These are phyloP conservation scores for Scaptomyza polygonia DNA, from an alignment of 2,888 invertebrate genomes.

Conservation along the genomic window DNA sequence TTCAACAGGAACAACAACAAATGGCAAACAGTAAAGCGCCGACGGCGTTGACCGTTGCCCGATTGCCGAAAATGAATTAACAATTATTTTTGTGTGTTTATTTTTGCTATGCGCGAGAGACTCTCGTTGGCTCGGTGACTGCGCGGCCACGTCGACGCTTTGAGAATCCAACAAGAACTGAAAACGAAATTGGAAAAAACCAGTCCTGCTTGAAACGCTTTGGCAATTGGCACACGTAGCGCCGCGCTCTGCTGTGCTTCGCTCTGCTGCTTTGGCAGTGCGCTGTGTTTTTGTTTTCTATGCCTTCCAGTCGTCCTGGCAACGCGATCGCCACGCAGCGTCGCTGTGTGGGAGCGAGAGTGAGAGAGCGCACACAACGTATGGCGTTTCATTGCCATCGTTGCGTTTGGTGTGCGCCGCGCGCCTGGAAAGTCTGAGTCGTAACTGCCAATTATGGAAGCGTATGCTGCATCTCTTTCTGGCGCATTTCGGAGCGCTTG, in stretches of 20 bases:
- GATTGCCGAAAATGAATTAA: constrained; percentile 44
- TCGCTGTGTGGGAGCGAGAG: constrained; percentile 21
- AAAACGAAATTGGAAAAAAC: constrained; percentile 84
- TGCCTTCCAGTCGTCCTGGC: constrained; percentile 80
- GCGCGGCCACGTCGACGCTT: constrained; percentile 81
- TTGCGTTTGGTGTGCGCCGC: constrained; percentile 32
- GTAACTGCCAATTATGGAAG: constrained; percentile 65
- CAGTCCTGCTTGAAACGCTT: constrained; percentile 81
- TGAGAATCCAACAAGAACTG: constrained; percentile 85
- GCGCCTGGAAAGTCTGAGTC: constrained; percentile 55
- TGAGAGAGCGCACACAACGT: neutral
- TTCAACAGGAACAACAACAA: constrained; percentile 28
- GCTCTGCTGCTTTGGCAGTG: constrained; percentile 4
- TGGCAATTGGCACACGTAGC: constrained; percentile 50
- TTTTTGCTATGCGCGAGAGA: constrained; percentile 37
- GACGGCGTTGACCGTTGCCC: constrained; percentile 54
- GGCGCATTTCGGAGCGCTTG: constrained; percentile 16
- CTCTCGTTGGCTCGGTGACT: constrained; percentile 54
- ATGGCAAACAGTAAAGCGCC: constrained; percentile 49
- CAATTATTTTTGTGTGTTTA: constrained; percentile 16
- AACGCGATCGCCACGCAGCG: constrained; percentile 62
- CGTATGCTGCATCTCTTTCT: constrained; percentile 45
- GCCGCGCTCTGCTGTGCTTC: constrained; percentile 18
- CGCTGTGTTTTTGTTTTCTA: constrained; percentile 41
- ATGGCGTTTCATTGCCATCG: constrained; percentile 45